Evolutionary conservation across 1,140 invertebrate species (phyloP).

Genomic region (Lepidostoma basale): DNA sequence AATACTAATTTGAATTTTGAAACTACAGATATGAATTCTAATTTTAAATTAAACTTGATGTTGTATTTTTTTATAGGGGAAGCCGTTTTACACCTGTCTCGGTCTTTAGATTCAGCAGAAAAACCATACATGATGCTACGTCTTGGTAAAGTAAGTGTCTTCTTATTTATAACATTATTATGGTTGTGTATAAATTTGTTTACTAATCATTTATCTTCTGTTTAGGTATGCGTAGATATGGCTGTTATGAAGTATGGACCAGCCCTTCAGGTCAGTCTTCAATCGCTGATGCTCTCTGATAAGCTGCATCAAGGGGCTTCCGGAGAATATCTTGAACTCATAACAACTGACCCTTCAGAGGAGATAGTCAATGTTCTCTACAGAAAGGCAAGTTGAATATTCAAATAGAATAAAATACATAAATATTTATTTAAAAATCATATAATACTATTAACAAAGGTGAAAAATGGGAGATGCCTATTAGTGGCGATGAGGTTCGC

Average conservation of each 20-base stretch:
- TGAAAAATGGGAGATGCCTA: too few species aligned
- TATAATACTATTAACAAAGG: too few species aligned
- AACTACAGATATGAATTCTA: neutral
- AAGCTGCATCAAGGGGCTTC: constrained; percentile 76
- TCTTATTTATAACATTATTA: neutral
- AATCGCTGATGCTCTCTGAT: constrained; percentile 76
- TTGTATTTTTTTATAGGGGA: constrained; percentile 50
- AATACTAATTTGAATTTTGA: neutral
- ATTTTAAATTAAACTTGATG: neutral
- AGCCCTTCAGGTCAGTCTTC: constrained; percentile 75
- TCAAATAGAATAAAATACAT: too few species aligned
- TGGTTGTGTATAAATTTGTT: neutral
- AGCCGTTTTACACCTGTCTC: constrained; percentile 60
- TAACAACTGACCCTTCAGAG: constrained; percentile 65
- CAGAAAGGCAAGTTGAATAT: constrained; percentile 72
- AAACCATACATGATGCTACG: constrained; percentile 78
- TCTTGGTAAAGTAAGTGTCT: constrained; percentile 63
- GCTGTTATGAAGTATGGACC: constrained; percentile 82
- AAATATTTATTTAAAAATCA: too few species aligned
- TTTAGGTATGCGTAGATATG: constrained; percentile 69
- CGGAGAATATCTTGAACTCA: constrained; percentile 79
- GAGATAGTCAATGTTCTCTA: constrained; percentile 78
- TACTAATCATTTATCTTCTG: neutral
- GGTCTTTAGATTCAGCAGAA: constrained; percentile 70
- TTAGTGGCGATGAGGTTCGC: too few species aligned